Conservation (phyloP, 2,797 vertebrate species). For the Falco peregrinus region DNA sequence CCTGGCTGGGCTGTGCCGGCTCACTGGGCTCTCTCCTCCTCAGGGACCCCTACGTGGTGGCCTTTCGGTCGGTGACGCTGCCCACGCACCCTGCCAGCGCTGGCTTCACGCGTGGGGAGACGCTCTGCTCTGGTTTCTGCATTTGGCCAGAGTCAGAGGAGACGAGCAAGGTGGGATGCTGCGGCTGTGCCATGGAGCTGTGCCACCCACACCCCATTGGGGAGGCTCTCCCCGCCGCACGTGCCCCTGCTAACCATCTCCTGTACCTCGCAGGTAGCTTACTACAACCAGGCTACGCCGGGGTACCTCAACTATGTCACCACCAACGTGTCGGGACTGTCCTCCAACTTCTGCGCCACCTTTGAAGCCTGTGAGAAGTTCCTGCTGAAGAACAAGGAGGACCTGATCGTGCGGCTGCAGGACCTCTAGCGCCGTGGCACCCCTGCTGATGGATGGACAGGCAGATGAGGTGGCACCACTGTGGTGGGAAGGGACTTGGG, state of each 20-base stretch:
- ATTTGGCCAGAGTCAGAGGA: conserved; percentile 84
- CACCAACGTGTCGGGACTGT: conserved; percentile 90
- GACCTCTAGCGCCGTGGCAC: background rate
- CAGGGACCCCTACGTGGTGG: conserved; percentile 94
- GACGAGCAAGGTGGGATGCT: conserved; percentile 84
- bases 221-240: background rate
- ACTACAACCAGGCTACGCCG: conserved; percentile 93
- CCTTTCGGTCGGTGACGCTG: conserved; percentile 90
- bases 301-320: conserved; percentile 91
- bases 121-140: conserved; percentile 92
- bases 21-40: background rate
- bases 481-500: background rate
- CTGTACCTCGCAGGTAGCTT: conserved; percentile 84
- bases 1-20: rapidly evolving
- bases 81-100: conserved; percentile 81
- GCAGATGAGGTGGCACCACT: background rate
- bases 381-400: conserved; percentile 86
- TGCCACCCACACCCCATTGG: rapidly evolving
- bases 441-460: background rate
- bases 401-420: conserved; percentile 25
- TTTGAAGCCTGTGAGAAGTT: conserved; percentile 88
- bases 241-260: background rate
- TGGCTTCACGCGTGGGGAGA: conserved; percentile 86
- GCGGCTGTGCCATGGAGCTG: rapidly evolving
- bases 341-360: conserved; percentile 84